phyloP scores from a whole-genome alignment of 2,797 vertebrate genomes.

The Potorous gilbertii region DNA sequence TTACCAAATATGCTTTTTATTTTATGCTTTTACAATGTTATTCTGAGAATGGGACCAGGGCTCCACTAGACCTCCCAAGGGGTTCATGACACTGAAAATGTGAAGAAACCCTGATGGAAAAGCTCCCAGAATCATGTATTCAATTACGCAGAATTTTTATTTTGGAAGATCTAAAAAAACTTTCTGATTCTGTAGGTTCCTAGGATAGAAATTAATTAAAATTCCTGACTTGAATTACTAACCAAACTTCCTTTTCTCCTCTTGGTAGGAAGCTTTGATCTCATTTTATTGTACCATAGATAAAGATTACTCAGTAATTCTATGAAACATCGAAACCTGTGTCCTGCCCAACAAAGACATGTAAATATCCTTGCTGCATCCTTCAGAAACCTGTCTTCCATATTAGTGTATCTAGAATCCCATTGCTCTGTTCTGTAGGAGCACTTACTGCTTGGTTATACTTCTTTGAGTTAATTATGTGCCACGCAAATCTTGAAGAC shows the following conservation, averaged over 20 bases:
- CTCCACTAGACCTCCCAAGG: background rate
- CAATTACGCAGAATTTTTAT: background rate
- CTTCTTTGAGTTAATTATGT: background rate
- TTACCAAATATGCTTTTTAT: background rate
- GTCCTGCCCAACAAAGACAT: background rate
- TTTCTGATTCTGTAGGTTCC: background rate
- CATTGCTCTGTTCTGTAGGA: background rate
- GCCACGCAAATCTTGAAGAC: background rate
- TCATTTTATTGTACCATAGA: constrained; percentile 38
- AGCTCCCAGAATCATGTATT: background rate
- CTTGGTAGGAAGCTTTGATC: constrained; percentile 67
- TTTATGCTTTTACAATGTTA: background rate
- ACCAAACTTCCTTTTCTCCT: background rate
- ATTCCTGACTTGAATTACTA: background rate
- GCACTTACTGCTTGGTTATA: background rate
- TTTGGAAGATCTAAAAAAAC: background rate
- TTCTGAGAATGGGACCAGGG: background rate
- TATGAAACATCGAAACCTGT: constrained; percentile 64
- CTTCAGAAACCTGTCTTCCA: background rate
- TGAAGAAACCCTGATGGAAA: background rate
- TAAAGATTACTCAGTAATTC: constrained; percentile 58
- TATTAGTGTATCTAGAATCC: background rate
- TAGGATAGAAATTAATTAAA: background rate
- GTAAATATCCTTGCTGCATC: background rate
- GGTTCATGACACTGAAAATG: background rate